These are phyloP conservation scores for Cephus pygmeus DNA, from an alignment of 2,888 invertebrate species.

Conservation along the genomic window DNA sequence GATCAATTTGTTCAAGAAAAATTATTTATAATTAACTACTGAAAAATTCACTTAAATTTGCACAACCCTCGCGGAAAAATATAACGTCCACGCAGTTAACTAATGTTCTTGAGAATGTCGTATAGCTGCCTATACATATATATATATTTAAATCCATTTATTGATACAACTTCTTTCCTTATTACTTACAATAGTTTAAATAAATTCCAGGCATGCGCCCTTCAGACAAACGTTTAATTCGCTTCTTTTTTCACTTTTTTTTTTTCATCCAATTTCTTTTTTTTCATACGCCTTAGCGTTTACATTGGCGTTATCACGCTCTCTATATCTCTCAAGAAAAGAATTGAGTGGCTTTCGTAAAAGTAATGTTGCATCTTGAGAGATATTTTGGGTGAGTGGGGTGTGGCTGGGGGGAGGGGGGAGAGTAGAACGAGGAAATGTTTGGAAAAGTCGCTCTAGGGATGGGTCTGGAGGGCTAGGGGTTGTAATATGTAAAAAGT, in stretches of 20 bases:
- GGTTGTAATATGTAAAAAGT: slow-evolving; percentile 40
- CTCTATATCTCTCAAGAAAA: neutral
- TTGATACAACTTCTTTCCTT: slow-evolving; percentile 32
- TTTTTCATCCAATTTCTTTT: slow-evolving; percentile 4
- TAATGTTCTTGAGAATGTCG: too few species aligned
- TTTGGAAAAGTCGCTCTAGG: neutral
- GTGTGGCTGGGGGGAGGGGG: slow-evolving; percentile 13
- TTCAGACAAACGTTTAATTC: slow-evolving; percentile 14
- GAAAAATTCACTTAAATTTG: too few species aligned
- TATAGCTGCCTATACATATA: too few species aligned
- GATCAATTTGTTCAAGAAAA: too few species aligned
- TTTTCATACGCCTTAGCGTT: neutral
- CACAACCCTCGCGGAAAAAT: too few species aligned
- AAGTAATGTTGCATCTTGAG: slow-evolving; percentile 5
- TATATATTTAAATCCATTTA: slow-evolving; percentile 34
- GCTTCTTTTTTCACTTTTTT: slow-evolving; percentile 7
- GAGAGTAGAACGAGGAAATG: neutral
- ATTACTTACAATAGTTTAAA: slow-evolving; percentile 29
- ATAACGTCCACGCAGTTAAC: too few species aligned
- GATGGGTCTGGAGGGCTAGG: slow-evolving; percentile 15
- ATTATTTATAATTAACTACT: too few species aligned
- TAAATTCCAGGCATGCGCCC: slow-evolving; percentile 24
- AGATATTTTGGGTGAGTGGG: slow-evolving; percentile 8
- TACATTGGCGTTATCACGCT: neutral
- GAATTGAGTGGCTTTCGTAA: slow-evolving; percentile 10